A percentile compares a stretch with the other conserved stretches of the same genome.
These are phyloP conservation scores for Lontra canadensis DNA, from an alignment of 2,113 vertebrate species.

Conservation along the genomic window DNA sequence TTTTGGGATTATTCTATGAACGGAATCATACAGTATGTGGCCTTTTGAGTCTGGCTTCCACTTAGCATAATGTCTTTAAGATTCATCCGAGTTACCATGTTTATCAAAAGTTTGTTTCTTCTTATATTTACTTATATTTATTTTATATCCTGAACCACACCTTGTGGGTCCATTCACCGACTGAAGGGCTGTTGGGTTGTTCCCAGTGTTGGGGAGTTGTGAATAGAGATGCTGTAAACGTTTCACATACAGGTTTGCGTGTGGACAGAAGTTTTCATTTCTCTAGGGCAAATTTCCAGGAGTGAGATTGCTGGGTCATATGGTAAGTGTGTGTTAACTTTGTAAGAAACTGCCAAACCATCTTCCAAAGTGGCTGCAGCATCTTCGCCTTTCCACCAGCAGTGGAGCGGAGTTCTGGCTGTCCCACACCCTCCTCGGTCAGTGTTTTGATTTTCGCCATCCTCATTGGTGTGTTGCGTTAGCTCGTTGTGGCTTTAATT, in stretches of 20 bases:
- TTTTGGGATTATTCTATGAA: not conserved
- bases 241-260: not conserved
- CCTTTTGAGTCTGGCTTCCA: not conserved
- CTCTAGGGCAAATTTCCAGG: conserved; percentile 8
- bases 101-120: not conserved
- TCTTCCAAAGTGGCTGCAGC: not conserved
- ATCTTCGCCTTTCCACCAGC: not conserved
- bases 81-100: not conserved
- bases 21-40: not conserved
- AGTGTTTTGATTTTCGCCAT: not conserved
- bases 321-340: not conserved
- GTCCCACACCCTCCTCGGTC: not conserved
- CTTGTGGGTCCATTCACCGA: not conserved
- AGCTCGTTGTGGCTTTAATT: not conserved
- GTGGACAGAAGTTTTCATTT: conserved; percentile 13
- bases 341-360: not conserved
- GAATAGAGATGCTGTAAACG: not conserved
- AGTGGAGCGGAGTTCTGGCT: not conserved
- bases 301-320: conserved; percentile 30
- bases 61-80: not conserved
- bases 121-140: not conserved
- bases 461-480: too few species aligned
- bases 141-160: not conserved
- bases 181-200: not conserved
- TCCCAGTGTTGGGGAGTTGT: not conserved